Evolutionary conservation across 2,797 vertebrate species (phyloP), one percentile per base, ranked within the genome.

Genomic region (Sciurus vulgaris): DNA sequence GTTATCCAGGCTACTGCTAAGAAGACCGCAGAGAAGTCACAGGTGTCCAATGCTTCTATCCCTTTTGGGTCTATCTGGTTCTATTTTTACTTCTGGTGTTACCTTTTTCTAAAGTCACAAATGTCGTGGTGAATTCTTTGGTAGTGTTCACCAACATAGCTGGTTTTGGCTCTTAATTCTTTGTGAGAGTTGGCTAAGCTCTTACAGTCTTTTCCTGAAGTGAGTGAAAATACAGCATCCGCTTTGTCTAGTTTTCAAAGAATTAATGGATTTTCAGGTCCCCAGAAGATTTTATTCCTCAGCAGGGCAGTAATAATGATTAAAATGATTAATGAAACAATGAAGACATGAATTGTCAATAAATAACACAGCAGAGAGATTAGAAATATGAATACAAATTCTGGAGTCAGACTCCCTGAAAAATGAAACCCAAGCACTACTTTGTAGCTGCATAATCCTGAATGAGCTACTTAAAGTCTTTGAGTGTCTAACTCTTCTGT

Each of bases 211-310:
- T 73, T 91, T 73, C 41, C 78, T 73, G 26, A 89, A 5, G 59
- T 70, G 11, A 10, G 20, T 76, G 28, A 96, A 91, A 84, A 10
- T 2, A 73, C 20, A 74, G 30, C 77, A 65, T 30, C 18, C 2
- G 54, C 49, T 89, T 30, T 83, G 85, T 65, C 88, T 86, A 72
- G 35, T 77, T 93, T 77, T 81, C 20, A 59, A 86, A 74, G n/a
- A 10, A 95, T 56, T 67, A 49, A 63, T 59, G 17, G 87, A 81
- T 65, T 56, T 91, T 1, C 49, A 61, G 22, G 11, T 49, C 22
- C 35, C 24, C 8, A 59, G 13, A 30, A 95, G 17, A 87, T 35
- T 28, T 38, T 89, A 38, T 59, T 92, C 47, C 84, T 41, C 24
- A 83, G 18, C 1, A 69, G 33, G 6, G 11, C 41, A 90, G 33